Evolutionary conservation across 1,140 invertebrate species (phyloP), one percentile per base, ranked within the genome.

Genomic region (Melanaphis sacchari): DNA sequence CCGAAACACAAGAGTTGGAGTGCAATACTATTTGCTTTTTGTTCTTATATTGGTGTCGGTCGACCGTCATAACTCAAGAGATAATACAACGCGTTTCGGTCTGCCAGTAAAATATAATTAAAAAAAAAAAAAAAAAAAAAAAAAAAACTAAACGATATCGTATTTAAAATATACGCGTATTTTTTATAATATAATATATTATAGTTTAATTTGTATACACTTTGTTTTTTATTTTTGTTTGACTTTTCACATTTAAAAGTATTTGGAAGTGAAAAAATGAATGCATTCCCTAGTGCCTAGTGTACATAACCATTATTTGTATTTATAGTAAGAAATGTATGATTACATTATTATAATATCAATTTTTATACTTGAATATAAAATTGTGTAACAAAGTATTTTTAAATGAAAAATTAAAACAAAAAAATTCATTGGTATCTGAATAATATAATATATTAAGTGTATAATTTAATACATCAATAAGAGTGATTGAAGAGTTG

Each of bases 61-160:
- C 5, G 59, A 76, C 59, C 59, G 59, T 76, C 59, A 76, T 76
- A 76, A 76, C 59, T 76, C 59, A 76, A 76, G 11, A 76, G 59
- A 76, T 76, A 76, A n/a, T 76, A 76, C 59, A 76, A 76, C 59
- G 31, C 59, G n/a, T 76, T 76, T 76, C 11, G 59, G 59, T 76
- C 59, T 76, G 59, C 59, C 59, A 76, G 59, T 76, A 76, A 76
- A 76, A 76, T 76, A 76, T 76, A 76, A 76, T 76, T 76, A n/a
- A 76, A 76, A 66, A 76, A 66, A 59, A 59, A n/a, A n/a, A 76
- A 76, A 66, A 76, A 66, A 59, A 59, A n/a, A 66, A 66, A 59
- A 54, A 54, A 31, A 31, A 59, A 76, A 76, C 59, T 76, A 76
- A 76, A 76, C 59, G 59, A 76, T 76, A 76, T 18, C 31, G n/a